phyloP scores from a whole-genome alignment of 1,140 invertebrate genomes.

The Hyles euphorbiae region DNA sequence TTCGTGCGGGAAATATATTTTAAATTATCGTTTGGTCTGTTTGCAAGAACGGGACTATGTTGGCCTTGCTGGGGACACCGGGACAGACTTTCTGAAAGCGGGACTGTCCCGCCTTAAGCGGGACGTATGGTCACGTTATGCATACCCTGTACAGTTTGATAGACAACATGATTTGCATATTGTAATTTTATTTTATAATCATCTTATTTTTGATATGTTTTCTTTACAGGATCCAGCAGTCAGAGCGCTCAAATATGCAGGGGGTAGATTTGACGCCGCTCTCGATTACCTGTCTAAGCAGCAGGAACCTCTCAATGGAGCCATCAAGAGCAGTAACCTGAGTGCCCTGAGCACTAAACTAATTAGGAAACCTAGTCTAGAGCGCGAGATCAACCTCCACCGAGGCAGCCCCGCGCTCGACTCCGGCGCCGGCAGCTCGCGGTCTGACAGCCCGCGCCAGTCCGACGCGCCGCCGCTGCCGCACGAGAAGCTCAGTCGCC shows the following conservation, averaged over 20 bases:
- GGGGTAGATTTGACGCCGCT: conserved; percentile 82
- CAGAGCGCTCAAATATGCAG: conserved; percentile 81
- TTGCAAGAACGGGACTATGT: too few species aligned
- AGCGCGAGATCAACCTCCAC: conserved; percentile 84
- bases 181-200: too few species aligned
- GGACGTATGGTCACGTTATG: too few species aligned
- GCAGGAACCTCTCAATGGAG: conserved; percentile 76
- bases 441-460: conserved; percentile 90
- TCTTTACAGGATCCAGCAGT: conserved; percentile 79
- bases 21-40: too few species aligned
- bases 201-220: conserved; percentile 8
- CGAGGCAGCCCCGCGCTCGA: conserved; percentile 90
- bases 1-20: too few species aligned
- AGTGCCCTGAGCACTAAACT: conserved; percentile 83
- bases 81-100: too few species aligned
- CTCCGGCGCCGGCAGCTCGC: conserved; percentile 89
- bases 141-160: too few species aligned
- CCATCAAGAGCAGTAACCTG: conserved; percentile 74
- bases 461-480: conserved; percentile 69
- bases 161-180: too few species aligned
- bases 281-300: conserved; percentile 83
- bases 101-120: too few species aligned
- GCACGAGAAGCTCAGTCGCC: conserved; percentile 74
- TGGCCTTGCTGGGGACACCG: too few species aligned
- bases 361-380: conserved; percentile 90